Base-by-base conservation (phyloP, 2,888 invertebrate genomes). In the Cephus runcator region DNA sequence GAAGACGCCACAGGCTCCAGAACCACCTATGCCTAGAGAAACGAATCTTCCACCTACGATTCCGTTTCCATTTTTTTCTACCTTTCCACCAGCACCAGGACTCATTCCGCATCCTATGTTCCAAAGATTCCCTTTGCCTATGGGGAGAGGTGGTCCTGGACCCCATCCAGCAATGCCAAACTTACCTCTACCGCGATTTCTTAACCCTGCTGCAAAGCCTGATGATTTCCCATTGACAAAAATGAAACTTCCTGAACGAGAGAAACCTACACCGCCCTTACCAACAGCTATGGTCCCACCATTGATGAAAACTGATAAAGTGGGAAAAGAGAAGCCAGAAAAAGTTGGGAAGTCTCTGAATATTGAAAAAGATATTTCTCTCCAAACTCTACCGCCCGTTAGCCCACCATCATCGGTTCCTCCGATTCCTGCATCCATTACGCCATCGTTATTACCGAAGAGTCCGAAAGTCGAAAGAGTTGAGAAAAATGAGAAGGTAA, bases 41-140 rank as follows among this genome's bases (percentile, higher is more conserved):
- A 80, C 87, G 92, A 94, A 69, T 93, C 93, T 92, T 92, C 94
- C 84, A 85, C 93, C 88, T 90, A 92, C 85, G 87, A 92, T 89
- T 90, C 93, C 88, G 79, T 93, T 91, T 71, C 92, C 92, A 3
- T 92, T 92, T 80, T 91, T 91, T 31, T 88, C 92, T 36, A 83
- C 89, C 12, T 90, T 90, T 73, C 87, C 90, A 35, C 81, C 89
- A 40, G 94, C 94, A 0, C 94, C 94, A 23, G 94, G 95, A 56
- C 92, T 95, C 73, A 95, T 95, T 87, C 94, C 95, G 6, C 94
- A 94, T 86, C 93, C 94, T 36, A 91, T 94, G 71, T 92, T 92
- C 78, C 86, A 91, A 11, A 88, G 92, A 76, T 92, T 93, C 82
- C 91, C 92, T 1, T 86, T 92, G 76, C 89, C 92, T 3, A 82